Conservation (phyloP, 2,888 invertebrate species). For the Stomorhina lunata region DNA sequence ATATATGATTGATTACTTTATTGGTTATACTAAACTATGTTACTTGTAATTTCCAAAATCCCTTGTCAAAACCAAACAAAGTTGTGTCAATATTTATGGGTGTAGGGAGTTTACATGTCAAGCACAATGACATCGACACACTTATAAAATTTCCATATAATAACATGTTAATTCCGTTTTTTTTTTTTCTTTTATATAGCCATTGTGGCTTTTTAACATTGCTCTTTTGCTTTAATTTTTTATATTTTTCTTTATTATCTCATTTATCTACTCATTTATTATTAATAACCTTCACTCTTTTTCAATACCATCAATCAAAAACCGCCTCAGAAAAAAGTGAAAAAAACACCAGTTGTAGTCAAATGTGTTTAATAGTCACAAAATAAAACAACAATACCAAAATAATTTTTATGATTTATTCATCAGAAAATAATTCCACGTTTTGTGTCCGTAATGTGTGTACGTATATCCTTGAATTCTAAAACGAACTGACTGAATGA, state of each 20-base stretch:
- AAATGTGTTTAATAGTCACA: no score
- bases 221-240: background rate
- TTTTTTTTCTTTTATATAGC: background rate
- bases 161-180: background rate
- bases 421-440: background rate
- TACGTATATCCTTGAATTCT: conserved; percentile 63
- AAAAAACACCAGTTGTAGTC: background rate
- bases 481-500: conserved; percentile 60
- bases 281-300: background rate
- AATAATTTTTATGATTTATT: conserved; percentile 7
- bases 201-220: background rate
- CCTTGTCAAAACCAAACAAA: no score
- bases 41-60: background rate
- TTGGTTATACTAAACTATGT: background rate
- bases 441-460: conserved; percentile 43
- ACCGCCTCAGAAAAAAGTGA: background rate
- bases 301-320: background rate
- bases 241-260: background rate
- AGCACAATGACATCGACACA: background rate
- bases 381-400: background rate
- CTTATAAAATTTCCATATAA: background rate
- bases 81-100: background rate
- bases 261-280: conserved; percentile 16
- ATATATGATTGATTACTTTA: background rate
- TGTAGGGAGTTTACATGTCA: background rate